These are phyloP conservation scores for Oreochromis grahami DNA, from an alignment of 2,797 vertebrate genomes.

Conservation along the genomic window DNA sequence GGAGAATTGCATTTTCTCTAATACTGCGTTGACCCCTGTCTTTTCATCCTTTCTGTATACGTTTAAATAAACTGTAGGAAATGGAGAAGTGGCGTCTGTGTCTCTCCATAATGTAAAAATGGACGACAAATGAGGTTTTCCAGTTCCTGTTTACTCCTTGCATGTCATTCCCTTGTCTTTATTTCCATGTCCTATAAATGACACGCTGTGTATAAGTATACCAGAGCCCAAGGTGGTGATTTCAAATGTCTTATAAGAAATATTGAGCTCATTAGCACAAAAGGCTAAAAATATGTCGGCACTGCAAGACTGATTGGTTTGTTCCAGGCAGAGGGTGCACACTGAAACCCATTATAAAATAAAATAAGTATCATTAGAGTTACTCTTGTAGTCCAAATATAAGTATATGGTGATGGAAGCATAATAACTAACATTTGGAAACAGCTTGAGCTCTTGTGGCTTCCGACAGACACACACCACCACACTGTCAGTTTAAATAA, in stretches of 20 bases:
- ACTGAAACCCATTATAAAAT: neutral
- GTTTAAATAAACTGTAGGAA: neutral
- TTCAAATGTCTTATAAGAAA: neutral
- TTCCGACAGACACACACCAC: neutral
- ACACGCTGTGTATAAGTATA: neutral
- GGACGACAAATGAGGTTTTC: neutral
- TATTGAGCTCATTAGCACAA: neutral
- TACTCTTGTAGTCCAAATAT: neutral
- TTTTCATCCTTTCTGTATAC: neutral
- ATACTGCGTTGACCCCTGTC: neutral
- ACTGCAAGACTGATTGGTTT: neutral
- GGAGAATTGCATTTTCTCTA: neutral
- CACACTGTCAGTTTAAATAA: neutral
- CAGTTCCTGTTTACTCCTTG: slow-evolving; percentile 10
- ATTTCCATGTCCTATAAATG: neutral
- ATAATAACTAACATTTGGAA: neutral
- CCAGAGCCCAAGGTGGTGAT: neutral
- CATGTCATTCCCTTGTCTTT: neutral
- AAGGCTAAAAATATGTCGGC: neutral
- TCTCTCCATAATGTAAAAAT: slow-evolving; percentile 24
- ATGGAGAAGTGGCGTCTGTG: neutral
- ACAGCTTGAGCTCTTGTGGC: neutral
- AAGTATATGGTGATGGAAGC: neutral
- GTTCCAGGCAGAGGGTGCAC: neutral
- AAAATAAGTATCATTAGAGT: fast-evolving